A percentile compares a stretch with the other conserved stretches of the same genome.
Conservation (phyloP, 2,888 invertebrate species). For the Amblyteles armatorius region DNA sequence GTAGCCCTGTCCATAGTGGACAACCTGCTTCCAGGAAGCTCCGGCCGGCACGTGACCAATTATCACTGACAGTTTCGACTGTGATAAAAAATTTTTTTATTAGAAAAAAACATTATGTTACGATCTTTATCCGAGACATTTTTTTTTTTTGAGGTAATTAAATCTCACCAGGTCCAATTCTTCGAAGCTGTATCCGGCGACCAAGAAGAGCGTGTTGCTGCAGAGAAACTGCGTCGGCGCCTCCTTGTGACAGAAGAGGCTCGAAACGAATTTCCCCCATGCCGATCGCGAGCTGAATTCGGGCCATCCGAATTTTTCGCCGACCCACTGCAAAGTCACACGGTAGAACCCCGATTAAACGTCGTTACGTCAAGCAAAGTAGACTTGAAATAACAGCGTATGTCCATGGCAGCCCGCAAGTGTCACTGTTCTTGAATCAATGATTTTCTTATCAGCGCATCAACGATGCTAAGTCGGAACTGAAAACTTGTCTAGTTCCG, state of each 20-base stretch:
- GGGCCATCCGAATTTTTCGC: slow-evolving; percentile 82
- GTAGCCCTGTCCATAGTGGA: slow-evolving; percentile 82
- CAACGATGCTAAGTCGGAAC: too few relatives aligned
- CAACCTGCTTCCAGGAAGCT: slow-evolving; percentile 81
- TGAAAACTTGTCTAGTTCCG: too few relatives aligned
- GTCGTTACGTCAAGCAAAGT: too few relatives aligned
- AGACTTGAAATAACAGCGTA: too few relatives aligned
- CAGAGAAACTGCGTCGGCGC: slow-evolving; percentile 79
- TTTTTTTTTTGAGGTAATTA: background rate
- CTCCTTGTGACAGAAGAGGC: slow-evolving; percentile 77
- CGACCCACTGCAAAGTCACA: slow-evolving; percentile 77
- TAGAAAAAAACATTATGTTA: background rate
- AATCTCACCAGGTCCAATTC: slow-evolving; percentile 73
- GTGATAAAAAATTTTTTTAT: slow-evolving; percentile 24
- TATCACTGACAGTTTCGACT: slow-evolving; percentile 80
- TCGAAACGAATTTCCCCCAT: slow-evolving; percentile 81
- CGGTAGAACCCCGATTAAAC: background rate
- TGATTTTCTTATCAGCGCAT: too few relatives aligned
- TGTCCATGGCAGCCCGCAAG: too few relatives aligned
- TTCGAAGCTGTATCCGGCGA: slow-evolving; percentile 76
- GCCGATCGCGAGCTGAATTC: slow-evolving; percentile 79
- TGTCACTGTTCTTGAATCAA: too few relatives aligned
- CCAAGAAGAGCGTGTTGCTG: slow-evolving; percentile 77
- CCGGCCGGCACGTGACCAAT: slow-evolving; percentile 81
- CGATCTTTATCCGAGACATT: background rate